Evolutionary conservation across 2,113 vertebrate species (phyloP), one percentile per base, ranked within the genome.

Genomic region (Hemibagrus wyckioides): DNA sequence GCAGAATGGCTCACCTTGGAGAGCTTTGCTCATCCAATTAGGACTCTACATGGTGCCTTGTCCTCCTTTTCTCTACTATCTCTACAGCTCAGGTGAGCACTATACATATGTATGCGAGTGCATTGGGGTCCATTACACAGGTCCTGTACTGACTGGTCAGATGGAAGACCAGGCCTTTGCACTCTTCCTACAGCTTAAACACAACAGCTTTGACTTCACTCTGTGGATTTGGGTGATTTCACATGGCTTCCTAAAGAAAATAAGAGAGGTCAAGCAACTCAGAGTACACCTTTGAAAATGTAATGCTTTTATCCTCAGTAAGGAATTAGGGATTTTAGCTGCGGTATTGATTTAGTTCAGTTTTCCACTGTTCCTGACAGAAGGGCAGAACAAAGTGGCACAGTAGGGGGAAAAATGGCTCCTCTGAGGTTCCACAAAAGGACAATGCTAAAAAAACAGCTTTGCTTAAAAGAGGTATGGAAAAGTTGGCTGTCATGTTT

Each of bases 401-500:
- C 25, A 39, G 50, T 41, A 13, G 50, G 41, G 84, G 33, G 17
- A 79, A 83, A 63, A 82, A 90, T 69, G 13, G 39, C 69, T 77
- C 91, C 92, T 92, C 91, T 91, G 21, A 83, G 90, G 88, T 87
- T 85, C 50, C 52, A 73, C 79, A 80, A 89, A 84, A 83, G 86
- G 80, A 79, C 69, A 87, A 15, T 69, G 13, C 56, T 57, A 56
- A 50, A 67, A 86, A 85, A 69, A 71, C 85, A 89, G 61, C 86
- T 89, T 89, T 89, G 79, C 90, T 93, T 91, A 82, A 92, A 89
- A 69, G 83, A 88, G 41, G 56, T 90, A 90, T 85, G 90, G 88
- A 82, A 79, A 77, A 56, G 82, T 88, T 91, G 41, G 76, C 84
- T 82, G 61, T 81, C 44, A 39, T 83, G n/a, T 90, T 88, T 88